These are phyloP conservation scores for Hapalemur alaotrensis DNA, from an alignment of 2,797 vertebrate species.

Conservation along the genomic window DNA sequence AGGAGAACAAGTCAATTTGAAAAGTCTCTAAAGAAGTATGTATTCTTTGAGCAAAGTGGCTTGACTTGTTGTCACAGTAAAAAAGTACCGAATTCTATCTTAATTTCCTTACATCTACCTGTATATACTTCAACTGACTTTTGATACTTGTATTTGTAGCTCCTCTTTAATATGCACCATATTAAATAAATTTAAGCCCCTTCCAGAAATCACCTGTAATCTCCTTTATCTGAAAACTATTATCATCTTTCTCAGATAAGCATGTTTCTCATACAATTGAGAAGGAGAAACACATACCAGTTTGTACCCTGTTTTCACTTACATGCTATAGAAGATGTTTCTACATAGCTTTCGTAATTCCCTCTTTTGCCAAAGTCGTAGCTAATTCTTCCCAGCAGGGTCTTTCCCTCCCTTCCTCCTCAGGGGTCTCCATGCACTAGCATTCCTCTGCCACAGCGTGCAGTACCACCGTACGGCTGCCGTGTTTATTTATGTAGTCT, in stretches of 20 bases:
- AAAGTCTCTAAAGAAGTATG: background rate
- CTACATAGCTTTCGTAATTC: background rate
- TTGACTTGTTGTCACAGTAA: background rate
- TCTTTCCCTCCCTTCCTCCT: background rate
- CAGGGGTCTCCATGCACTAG: background rate
- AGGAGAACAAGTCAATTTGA: background rate
- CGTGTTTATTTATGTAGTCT: background rate
- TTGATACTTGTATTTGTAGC: background rate
- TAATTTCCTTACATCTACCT: background rate
- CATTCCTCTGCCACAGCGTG: rapidly evolving
- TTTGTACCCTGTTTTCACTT: background rate
- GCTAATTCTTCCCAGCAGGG: background rate
- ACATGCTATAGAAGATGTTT: background rate
- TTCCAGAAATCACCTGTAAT: background rate
- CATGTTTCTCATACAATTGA: background rate
- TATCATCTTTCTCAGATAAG: background rate
- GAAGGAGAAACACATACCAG: background rate
- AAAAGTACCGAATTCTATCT: background rate
- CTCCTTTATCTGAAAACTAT: background rate
- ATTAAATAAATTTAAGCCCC: background rate
- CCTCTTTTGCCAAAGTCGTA: background rate
- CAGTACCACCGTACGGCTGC: too few species aligned
- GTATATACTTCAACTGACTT: background rate
- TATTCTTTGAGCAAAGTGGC: background rate
- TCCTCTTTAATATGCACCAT: background rate